Evolutionary conservation across 2,888 invertebrate genomes (phyloP).

Genomic region (Pachycephus smyrnensis): DNA sequence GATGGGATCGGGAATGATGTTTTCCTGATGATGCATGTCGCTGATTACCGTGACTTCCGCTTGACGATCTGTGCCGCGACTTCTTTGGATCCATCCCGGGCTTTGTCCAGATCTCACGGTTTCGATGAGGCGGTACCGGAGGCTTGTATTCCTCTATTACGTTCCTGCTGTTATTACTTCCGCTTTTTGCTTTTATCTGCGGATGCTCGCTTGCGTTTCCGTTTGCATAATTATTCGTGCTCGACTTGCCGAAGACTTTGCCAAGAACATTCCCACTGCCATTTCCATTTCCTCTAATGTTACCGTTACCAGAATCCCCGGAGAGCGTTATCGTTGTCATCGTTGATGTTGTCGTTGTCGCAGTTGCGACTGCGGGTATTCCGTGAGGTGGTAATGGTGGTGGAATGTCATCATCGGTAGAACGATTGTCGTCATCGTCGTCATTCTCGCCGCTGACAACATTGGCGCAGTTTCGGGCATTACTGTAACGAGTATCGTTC

Average conservation of each 20-base stretch:
- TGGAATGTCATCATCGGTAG: slow-evolving; percentile 66
- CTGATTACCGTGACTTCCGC: slow-evolving; percentile 55
- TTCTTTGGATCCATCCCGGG: slow-evolving; percentile 55
- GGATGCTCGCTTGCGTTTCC: background rate
- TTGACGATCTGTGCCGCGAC: slow-evolving; percentile 64
- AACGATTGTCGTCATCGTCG: slow-evolving; percentile 44
- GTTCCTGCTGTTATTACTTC: slow-evolving; percentile 56
- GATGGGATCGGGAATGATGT: slow-evolving; percentile 30
- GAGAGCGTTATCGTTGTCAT: slow-evolving; percentile 26
- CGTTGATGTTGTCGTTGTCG: slow-evolving; percentile 12
- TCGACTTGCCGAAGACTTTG: background rate
- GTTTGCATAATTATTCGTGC: background rate
- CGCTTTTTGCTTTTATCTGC: background rate
- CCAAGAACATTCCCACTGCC: background rate
- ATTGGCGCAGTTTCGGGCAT: slow-evolving; percentile 12
- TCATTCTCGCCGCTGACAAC: slow-evolving; percentile 40
- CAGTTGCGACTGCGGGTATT: slow-evolving; percentile 45
- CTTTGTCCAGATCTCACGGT: slow-evolving; percentile 74
- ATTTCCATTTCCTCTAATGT: background rate
- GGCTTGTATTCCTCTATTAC: slow-evolving; percentile 81
- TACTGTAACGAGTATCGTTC: background rate
- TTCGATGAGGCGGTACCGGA: slow-evolving; percentile 89
- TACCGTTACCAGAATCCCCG: slow-evolving; percentile 30
- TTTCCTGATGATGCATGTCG: slow-evolving; percentile 43
- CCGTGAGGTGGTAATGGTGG: slow-evolving; percentile 71